Evolutionary conservation across 2,797 vertebrate species (phyloP).

Genomic region (Microcaecilia unicolor): DNA sequence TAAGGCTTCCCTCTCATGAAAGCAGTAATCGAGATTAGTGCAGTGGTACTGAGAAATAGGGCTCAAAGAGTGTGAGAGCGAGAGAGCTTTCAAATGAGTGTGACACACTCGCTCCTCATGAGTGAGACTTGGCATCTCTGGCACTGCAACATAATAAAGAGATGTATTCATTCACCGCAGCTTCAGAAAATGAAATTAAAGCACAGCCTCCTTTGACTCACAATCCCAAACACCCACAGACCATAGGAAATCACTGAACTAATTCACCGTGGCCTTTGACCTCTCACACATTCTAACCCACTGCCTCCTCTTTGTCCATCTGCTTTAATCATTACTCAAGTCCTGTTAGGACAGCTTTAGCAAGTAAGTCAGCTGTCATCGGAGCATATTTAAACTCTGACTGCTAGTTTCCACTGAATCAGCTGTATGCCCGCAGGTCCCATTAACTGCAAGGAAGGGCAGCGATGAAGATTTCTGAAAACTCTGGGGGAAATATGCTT

Average conservation of each 20-base stretch:
- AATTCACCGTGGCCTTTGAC: conserved; percentile 63
- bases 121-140: too few species aligned
- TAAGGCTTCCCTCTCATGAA: too few species aligned
- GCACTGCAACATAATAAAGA: too few species aligned
- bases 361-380: conserved; percentile 66
- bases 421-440: conserved; percentile 48
- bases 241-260: conserved; percentile 62
- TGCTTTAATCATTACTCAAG: conserved; percentile 65
- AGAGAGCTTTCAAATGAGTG: too few species aligned
- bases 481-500: conserved; percentile 7
- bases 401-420: conserved; percentile 58
- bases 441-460: conserved; percentile 46
- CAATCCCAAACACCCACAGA: conserved; percentile 55
- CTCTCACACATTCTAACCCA: conserved; percentile 64
- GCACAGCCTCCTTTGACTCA: conserved; percentile 45
- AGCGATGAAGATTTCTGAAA: conserved; percentile 25
- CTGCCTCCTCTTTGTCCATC: conserved; percentile 60
- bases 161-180: conserved; percentile 43
- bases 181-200: conserved; percentile 40
- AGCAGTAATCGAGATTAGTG: too few species aligned
- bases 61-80: too few species aligned
- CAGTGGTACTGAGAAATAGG: too few species aligned
- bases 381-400: conserved; percentile 57
- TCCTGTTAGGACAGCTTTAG: conserved; percentile 50
- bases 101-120: too few species aligned